phyloP scores from a whole-genome alignment of 2,888 invertebrate species.

The Pyralis farinalis region DNA sequence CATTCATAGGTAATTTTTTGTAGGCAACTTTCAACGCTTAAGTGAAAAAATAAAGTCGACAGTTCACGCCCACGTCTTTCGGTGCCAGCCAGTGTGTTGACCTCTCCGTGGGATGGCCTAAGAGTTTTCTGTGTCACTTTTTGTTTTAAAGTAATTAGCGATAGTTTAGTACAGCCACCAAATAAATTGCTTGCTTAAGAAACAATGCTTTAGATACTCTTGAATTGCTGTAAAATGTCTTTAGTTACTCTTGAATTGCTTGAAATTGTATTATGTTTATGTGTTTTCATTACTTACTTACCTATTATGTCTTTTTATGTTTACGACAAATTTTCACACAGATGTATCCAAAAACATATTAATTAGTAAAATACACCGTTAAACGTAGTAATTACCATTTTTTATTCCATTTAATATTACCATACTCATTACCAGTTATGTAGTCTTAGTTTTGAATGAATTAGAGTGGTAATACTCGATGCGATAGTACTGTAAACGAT shows the following conservation, averaged over 20 bases:
- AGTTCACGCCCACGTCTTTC: slow-evolving; percentile 11
- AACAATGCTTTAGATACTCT: background rate
- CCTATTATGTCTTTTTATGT: too few relatives aligned
- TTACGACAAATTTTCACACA: too few relatives aligned
- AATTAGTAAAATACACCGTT: too few relatives aligned
- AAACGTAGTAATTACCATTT: too few relatives aligned
- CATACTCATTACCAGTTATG: too few relatives aligned
- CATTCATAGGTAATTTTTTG: slow-evolving; percentile 14
- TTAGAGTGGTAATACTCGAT: too few relatives aligned
- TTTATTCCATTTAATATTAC: too few relatives aligned
- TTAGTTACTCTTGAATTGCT: background rate
- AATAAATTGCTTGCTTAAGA: too few relatives aligned
- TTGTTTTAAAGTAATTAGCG: slow-evolving; percentile 9
- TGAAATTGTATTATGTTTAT: background rate
- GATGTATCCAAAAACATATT: too few relatives aligned
- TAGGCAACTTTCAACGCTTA: slow-evolving; percentile 6
- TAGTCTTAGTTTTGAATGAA: too few relatives aligned
- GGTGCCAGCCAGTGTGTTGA: slow-evolving; percentile 30
- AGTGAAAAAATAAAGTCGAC: slow-evolving; percentile 12
- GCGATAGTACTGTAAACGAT: background rate
- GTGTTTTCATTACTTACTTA: too few relatives aligned
- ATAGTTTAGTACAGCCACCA: background rate
- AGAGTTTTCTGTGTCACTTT: slow-evolving; percentile 16
- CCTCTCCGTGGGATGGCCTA: slow-evolving; percentile 21
- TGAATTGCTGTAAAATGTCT: background rate